Conservation (phyloP, 1,140 invertebrate species). For the Aethina tumida region DNA sequence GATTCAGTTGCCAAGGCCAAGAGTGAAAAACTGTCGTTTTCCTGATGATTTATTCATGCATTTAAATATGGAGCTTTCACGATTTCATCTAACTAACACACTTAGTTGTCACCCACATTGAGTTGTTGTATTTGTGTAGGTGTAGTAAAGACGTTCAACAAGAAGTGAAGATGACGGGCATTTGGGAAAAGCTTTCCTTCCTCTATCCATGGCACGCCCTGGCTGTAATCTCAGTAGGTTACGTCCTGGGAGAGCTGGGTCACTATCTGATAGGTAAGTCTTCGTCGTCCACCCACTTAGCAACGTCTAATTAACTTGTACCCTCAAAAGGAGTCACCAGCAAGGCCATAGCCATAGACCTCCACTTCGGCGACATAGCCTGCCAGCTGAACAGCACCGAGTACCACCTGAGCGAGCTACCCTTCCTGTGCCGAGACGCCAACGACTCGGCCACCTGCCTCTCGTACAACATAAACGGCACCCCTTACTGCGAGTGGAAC, state of each 20-base stretch:
- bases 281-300: too few species aligned
- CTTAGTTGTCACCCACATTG: too few species aligned
- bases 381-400: conserved; percentile 67
- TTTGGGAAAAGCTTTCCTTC: conserved; percentile 47
- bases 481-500: conserved; percentile 76
- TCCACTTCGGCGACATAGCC: conserved; percentile 80
- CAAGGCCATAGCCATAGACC: conserved; percentile 68
- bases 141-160: too few species aligned
- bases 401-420: conserved; percentile 45
- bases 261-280: conserved; percentile 83
- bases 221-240: conserved; percentile 66
- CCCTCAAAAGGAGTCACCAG: too few species aligned
- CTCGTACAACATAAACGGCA: conserved; percentile 54
- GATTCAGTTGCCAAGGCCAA: too few species aligned
- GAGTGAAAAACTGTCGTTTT: too few species aligned
- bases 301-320: too few species aligned
- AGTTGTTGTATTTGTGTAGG: too few species aligned
- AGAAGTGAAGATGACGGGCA: conserved; percentile 15
- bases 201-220: conserved; percentile 69
- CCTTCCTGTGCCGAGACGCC: conserved; percentile 52
- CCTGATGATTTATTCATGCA: too few species aligned
- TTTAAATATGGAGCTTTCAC: too few species aligned
- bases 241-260: conserved; percentile 73
- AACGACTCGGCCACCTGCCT: conserved; percentile 54
- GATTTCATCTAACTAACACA: too few species aligned